phyloP scores from a whole-genome alignment of 2,797 vertebrate genomes.

The Mus spretus region DNA sequence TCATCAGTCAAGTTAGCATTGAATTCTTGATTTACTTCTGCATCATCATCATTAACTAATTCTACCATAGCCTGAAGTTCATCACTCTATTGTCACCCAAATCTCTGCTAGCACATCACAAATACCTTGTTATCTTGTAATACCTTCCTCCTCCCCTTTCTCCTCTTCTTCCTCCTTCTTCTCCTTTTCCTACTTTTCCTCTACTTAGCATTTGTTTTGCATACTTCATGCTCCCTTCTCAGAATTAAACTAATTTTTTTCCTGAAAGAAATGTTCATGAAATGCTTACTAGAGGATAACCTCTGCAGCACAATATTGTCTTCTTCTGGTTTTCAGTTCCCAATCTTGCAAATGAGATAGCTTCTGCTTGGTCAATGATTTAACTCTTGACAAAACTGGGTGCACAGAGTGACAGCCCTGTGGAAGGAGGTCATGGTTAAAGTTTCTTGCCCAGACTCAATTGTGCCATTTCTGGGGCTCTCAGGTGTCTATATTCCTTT shows the following conservation, averaged over 20 bases:
- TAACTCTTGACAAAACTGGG: background rate
- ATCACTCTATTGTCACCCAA: constrained; percentile 92
- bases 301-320: background rate
- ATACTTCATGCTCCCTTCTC: constrained; percentile 90
- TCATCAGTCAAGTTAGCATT: constrained; percentile 92
- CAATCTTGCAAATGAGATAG: background rate
- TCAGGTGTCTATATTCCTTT: background rate
- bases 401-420: no score
- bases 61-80: constrained; percentile 96
- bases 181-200: background rate
- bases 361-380: background rate
- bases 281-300: background rate
- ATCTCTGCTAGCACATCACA: background rate
- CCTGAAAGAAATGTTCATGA: background rate
- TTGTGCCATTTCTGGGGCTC: background rate
- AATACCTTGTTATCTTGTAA: constrained; percentile 74
- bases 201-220: constrained; percentile 87
- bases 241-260: background rate
- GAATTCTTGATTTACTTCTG: constrained; percentile 93
- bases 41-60: constrained; percentile 94
- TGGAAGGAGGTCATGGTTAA: background rate
- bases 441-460: background rate
- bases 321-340: background rate
- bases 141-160: constrained; percentile 87
- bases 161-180: constrained; percentile 30